Conservation (phyloP, 2,888 invertebrate genomes). For the Exocentrus adspersus region DNA sequence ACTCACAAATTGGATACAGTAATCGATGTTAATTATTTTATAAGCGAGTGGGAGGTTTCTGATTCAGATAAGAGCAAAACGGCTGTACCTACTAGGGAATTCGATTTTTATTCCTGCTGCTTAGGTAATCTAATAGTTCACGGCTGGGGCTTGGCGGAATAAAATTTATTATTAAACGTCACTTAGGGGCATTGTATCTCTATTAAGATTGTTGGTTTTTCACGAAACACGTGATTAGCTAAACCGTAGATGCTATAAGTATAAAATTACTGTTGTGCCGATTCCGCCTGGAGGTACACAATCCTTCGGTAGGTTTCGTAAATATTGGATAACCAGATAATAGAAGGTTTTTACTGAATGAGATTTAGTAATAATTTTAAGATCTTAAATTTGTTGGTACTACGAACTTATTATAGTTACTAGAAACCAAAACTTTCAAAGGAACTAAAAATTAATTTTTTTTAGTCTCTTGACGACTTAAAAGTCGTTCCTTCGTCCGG, state of each 20-base stretch:
- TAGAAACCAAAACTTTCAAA: no score
- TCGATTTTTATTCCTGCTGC: neutral
- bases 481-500: slow-evolving; percentile 4
- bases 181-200: neutral
- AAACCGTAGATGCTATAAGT: neutral
- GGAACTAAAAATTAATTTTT: no score
- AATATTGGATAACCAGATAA: no score
- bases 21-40: neutral
- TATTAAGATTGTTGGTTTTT: neutral
- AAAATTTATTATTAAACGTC: neutral
- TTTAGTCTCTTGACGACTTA: no score
- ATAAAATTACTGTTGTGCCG: neutral
- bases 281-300: neutral
- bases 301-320: no score
- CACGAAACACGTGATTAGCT: neutral
- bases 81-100: neutral
- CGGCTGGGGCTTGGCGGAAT: neutral
- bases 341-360: no score
- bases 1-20: no score
- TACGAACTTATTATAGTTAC: no score
- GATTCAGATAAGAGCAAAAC: neutral
- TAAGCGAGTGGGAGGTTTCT: neutral
- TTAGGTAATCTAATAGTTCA: neutral
- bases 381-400: no score
- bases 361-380: no score